These are phyloP conservation scores for Trichonephila inaurata DNA, from an alignment of 1,140 invertebrate species.

Conservation along the genomic window DNA sequence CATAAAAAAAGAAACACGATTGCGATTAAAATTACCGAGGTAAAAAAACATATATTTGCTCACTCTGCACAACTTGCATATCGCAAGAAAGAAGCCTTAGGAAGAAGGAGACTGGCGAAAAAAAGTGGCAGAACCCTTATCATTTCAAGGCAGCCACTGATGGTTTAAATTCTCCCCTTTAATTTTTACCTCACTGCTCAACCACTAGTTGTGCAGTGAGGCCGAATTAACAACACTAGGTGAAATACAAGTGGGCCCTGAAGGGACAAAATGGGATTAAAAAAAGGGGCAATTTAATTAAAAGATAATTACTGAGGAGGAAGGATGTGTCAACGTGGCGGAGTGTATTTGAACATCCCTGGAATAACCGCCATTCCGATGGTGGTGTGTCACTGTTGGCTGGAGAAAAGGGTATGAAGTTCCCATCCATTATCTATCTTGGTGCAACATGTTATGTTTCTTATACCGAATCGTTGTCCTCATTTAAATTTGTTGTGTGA, in stretches of 20 bases:
- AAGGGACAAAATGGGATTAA: background rate
- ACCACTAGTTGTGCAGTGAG: slow-evolving; percentile 45
- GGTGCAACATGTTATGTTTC: no score
- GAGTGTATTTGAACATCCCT: slow-evolving; percentile 45
- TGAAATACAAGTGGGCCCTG: background rate
- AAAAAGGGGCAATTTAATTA: slow-evolving; percentile 67
- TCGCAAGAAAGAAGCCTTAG: background rate
- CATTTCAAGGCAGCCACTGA: slow-evolving; percentile 1
- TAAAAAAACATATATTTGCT: slow-evolving; percentile 39
- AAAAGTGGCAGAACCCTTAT: slow-evolving; percentile 15
- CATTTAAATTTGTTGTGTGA: no score
- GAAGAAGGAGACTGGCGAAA: background rate
- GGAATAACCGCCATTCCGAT: slow-evolving; percentile 16
- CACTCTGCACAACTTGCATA: background rate
- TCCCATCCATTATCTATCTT: background rate
- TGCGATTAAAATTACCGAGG: background rate
- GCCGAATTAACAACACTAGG: slow-evolving; percentile 45
- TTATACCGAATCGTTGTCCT: no score
- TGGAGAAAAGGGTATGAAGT: background rate
- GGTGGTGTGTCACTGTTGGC: background rate
- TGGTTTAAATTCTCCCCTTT: slow-evolving; percentile 52
- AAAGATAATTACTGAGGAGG: slow-evolving; percentile 66
- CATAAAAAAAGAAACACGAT: background rate
- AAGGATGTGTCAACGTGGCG: slow-evolving; percentile 37
- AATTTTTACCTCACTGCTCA: slow-evolving; percentile 60